Evolutionary conservation across 1,140 invertebrate species (phyloP).

Genomic region (Archegozetes longisetosus): DNA sequence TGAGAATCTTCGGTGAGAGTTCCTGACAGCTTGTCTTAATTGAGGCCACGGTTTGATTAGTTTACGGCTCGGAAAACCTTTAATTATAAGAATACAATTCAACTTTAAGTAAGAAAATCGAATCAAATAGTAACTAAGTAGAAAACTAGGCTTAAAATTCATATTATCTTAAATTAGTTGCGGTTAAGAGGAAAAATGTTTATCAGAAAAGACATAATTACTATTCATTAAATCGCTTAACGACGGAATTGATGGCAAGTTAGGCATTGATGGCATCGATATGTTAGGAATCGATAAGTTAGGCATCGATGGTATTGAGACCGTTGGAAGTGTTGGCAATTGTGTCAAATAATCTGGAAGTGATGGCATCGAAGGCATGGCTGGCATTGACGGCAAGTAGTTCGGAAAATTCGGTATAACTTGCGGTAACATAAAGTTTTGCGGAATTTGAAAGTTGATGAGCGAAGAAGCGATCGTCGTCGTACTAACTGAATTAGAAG

Average conservation of each 20-base stretch:
- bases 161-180: neutral
- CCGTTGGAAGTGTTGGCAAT: constrained; percentile 7
- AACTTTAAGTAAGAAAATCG: no score
- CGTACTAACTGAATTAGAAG: neutral
- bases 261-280: constrained; percentile 22
- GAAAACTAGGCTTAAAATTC: neutral
- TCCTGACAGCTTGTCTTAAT: constrained; percentile 8
- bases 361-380: constrained; percentile 10
- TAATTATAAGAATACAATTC: neutral
- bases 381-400: constrained; percentile 1
- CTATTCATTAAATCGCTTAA: constrained; percentile 3
- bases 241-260: neutral
- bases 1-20: neutral
- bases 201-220: neutral
- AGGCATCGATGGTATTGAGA: constrained; percentile 21
- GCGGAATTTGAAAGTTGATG: constrained; percentile 9
- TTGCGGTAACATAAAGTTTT: constrained; percentile 1
- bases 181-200: neutral
- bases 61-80: neutral
- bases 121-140: no score
- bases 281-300: constrained; percentile 11
- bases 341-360: neutral
- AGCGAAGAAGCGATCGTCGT: constrained; percentile 1
- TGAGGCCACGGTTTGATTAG: constrained; percentile 15
- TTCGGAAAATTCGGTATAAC: neutral